Evolutionary conservation across 2,888 invertebrate species (phyloP).

Genomic region (Oscheius myriophilus): DNA sequence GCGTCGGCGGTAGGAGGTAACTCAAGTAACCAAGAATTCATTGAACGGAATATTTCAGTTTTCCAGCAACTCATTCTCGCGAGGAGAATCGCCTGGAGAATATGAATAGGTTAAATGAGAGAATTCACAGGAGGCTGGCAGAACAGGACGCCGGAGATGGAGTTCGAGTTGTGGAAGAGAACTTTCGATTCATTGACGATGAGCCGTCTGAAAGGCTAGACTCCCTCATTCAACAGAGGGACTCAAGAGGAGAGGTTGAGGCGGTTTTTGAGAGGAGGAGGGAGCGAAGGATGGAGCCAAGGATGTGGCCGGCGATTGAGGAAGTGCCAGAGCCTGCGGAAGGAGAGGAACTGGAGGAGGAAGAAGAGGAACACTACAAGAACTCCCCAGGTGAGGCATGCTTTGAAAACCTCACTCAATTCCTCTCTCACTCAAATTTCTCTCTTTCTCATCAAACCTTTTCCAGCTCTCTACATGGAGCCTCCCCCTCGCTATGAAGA

Average conservation of each 20-base stretch:
- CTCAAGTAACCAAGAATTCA: not conserved
- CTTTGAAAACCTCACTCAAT: too few relatives aligned
- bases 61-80: conserved; percentile 26
- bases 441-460: not conserved
- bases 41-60: conserved; percentile 16
- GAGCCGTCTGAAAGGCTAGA: conserved; percentile 27
- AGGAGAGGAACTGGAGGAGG: not conserved
- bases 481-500: conserved; percentile 15
- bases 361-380: conserved; percentile 7
- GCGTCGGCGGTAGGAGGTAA: conserved; percentile 25
- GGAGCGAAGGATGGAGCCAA: conserved; percentile 19
- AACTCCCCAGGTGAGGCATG: conserved; percentile 10
- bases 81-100: conserved; percentile 25
- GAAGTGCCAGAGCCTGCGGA: conserved; percentile 20
- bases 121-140: conserved; percentile 22
- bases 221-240: conserved; percentile 20
- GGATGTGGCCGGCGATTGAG: conserved; percentile 27
- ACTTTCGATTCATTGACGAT: conserved; percentile 29
- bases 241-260: conserved; percentile 28
- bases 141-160: conserved; percentile 25
- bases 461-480: conserved; percentile 18
- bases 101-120: conserved; percentile 32
- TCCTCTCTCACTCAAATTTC: too few relatives aligned
- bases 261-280: conserved; percentile 30
- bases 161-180: conserved; percentile 24